Percentiles rank a stretch among this genome's conserved stretches.
phyloP scores from a whole-genome alignment of 2,797 vertebrate genomes.

The Limosa lapponica region DNA sequence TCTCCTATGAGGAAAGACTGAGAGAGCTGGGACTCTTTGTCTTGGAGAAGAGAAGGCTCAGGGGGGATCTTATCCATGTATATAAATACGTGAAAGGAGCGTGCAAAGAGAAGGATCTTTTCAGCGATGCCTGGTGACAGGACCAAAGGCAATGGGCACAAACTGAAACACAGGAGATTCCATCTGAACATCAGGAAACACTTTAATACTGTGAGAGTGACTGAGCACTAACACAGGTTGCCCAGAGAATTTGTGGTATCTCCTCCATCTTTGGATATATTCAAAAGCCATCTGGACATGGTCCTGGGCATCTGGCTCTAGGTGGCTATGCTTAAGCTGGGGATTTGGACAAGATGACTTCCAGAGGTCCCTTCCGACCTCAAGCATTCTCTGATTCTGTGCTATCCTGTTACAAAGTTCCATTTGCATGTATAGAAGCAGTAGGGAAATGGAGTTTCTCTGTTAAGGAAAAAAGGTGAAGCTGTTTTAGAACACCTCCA shows the following conservation, averaged over 20 bases:
- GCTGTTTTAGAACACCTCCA: background rate
- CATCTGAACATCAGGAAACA: background rate
- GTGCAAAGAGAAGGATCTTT: background rate
- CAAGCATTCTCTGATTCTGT: background rate
- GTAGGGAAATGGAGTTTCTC: background rate
- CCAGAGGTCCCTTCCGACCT: background rate
- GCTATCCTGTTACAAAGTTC: background rate
- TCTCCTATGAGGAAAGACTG: background rate
- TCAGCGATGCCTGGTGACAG: background rate
- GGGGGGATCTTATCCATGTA: no score
- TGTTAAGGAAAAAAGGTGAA: background rate
- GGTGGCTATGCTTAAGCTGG: background rate
- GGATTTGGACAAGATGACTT: background rate
- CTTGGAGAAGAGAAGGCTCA: background rate
- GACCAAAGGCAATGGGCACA: background rate
- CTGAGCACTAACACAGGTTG: background rate
- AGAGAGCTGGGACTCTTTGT: background rate
- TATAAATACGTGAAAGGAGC: background rate
- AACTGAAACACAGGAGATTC: background rate
- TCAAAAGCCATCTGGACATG: background rate
- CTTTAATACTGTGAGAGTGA: background rate
- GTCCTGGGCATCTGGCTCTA: background rate
- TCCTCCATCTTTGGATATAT: background rate
- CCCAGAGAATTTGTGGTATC: background rate
- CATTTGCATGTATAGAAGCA: background rate